Evolutionary conservation across 2,888 invertebrate genomes (phyloP).

Genomic region (Bugulina stolonifera): DNA sequence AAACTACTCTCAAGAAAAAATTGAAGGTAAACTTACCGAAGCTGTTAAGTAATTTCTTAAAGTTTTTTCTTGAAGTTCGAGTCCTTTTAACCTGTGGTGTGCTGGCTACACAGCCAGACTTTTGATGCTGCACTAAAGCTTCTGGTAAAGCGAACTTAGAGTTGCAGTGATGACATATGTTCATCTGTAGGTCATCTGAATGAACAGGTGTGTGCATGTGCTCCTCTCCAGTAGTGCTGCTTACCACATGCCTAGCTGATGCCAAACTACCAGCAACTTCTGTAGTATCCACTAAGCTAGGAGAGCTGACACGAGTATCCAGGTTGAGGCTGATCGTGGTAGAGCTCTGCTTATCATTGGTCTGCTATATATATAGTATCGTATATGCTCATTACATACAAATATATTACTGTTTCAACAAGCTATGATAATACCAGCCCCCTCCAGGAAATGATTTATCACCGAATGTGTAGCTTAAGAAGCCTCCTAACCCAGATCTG

Average conservation of each 20-base stretch:
- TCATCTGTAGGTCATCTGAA: conserved; percentile 43
- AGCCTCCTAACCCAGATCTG: no score
- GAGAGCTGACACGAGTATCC: not conserved
- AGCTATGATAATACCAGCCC: no score
- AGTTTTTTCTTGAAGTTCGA: conserved; percentile 57
- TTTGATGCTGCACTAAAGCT: conserved; percentile 75
- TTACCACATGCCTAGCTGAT: not conserved
- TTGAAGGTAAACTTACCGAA: conserved; percentile 6
- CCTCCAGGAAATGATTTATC: no score
- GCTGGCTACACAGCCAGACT: conserved; percentile 72
- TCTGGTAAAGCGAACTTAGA: conserved; percentile 74
- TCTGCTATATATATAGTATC: not conserved
- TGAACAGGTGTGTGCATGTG: not conserved
- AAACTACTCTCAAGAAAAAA: no score
- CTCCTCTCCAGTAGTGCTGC: not conserved
- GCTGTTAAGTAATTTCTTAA: conserved; percentile 17
- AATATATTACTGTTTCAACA: no score
- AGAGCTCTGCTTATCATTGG: not conserved
- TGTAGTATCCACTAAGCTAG: not conserved
- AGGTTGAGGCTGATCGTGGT: not conserved
- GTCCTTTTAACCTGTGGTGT: conserved; percentile 63
- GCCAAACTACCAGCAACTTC: not conserved
- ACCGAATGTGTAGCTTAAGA: no score
- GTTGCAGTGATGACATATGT: conserved; percentile 73
- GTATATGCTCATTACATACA: not conserved